Conservation (phyloP, 2,888 invertebrate genomes). For the Sturmia bella region DNA sequence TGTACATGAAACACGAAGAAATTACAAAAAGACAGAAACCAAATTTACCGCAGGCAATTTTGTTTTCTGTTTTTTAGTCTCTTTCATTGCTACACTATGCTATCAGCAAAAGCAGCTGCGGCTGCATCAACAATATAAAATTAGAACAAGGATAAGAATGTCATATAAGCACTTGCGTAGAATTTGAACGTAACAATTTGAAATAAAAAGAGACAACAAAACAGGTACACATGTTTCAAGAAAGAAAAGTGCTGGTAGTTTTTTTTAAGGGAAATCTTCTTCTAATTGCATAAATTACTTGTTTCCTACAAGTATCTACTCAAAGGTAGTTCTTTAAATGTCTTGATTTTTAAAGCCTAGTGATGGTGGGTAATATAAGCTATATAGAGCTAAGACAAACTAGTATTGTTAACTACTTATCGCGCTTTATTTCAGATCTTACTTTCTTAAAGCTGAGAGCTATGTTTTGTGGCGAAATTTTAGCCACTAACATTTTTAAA, state of each 20-base stretch:
- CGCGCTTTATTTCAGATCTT: too few species aligned
- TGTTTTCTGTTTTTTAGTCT: conserved; percentile 3
- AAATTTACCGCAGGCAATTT: conserved; percentile 64
- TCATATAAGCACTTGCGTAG: conserved; percentile 48
- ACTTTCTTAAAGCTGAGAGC: too few species aligned
- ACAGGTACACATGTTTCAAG: conserved; percentile 6
- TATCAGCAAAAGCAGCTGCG: conserved; percentile 34
- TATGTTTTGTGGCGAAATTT: too few species aligned
- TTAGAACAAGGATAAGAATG: conserved; percentile 67
- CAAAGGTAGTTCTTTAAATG: too few species aligned
- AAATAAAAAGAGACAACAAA: conserved; percentile 35
- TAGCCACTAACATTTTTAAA: too few species aligned
- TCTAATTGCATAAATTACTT: too few species aligned
- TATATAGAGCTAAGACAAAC: too few species aligned
- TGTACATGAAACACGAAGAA: conserved; percentile 14
- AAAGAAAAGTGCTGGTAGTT: not conserved
- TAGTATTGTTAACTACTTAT: too few species aligned
- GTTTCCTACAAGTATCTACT: too few species aligned
- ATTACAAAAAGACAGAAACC: conserved; percentile 17
- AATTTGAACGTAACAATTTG: conserved; percentile 54
- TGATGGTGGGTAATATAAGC: too few species aligned
- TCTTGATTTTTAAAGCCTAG: too few species aligned
- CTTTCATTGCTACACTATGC: conserved; percentile 25
- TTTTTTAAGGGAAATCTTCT: too few species aligned
- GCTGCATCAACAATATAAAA: conserved; percentile 56